phyloP scores from a whole-genome alignment of 2,797 vertebrate genomes.

The Lophura swinhoii region DNA sequence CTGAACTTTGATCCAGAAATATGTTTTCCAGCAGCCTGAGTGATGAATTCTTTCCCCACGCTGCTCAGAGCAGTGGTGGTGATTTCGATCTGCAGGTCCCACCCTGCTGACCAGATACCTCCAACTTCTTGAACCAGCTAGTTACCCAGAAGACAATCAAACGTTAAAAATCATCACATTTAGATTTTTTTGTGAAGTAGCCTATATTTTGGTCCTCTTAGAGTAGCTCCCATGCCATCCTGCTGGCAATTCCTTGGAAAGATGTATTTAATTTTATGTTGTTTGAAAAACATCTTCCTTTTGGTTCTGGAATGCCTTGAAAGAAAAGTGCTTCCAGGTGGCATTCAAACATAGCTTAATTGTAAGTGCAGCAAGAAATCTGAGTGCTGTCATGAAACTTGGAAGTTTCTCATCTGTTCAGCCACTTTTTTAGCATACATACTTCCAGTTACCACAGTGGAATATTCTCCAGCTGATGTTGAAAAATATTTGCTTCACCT shows the following conservation, averaged over 20 bases:
- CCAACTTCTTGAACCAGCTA: not conserved
- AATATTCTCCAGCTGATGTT: conserved; percentile 10
- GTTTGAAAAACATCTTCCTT: not conserved
- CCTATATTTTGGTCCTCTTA: not conserved
- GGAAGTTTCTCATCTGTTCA: not conserved
- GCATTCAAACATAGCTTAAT: not conserved
- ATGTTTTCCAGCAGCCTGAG: not conserved
- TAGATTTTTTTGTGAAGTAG: not conserved
- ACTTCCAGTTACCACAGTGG: not conserved
- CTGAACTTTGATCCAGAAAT: not conserved
- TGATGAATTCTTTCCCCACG: rapidly evolving
- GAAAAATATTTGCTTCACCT: conserved; percentile 3
- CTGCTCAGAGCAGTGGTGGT: not conserved
- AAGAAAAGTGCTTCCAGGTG: conserved; percentile 9
- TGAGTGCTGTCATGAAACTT: not conserved
- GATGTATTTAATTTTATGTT: not conserved
- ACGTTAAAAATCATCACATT: too few relatives aligned
- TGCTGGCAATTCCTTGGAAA: not conserved
- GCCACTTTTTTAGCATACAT: not conserved
- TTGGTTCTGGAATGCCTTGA: not conserved
- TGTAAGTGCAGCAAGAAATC: not conserved
- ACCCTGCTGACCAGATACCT: not conserved
- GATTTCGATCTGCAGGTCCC: not conserved
- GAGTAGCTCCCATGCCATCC: not conserved
- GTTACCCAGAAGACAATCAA: not conserved